phyloP scores from a whole-genome alignment of 2,113 vertebrate genomes.

The Eudyptes chrysolophus region DNA sequence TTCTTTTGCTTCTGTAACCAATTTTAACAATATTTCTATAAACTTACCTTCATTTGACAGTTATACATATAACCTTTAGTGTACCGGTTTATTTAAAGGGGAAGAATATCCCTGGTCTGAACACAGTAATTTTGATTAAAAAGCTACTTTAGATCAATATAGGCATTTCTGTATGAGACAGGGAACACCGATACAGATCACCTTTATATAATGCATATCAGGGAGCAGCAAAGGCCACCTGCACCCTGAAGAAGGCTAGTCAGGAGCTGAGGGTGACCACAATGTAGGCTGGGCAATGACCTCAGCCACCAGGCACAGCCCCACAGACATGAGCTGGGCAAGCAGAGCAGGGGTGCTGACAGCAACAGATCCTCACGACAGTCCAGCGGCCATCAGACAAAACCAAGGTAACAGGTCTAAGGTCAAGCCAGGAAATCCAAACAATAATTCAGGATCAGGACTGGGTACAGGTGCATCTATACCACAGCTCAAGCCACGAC shows the following conservation, averaged over 20 bases:
- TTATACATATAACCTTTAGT: background rate
- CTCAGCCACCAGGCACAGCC: no score
- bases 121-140: background rate
- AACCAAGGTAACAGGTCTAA: background rate
- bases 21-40: background rate
- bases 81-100: background rate
- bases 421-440: background rate
- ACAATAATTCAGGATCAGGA: background rate
- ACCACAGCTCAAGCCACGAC: background rate
- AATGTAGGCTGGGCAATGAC: no score
- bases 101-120: background rate
- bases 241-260: background rate
- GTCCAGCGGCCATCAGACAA: background rate
- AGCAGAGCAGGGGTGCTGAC: no score
- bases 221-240: background rate
- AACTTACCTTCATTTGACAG: background rate
- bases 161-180: background rate
- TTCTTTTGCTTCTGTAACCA: background rate
- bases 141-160: background rate
- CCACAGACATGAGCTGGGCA: background rate
- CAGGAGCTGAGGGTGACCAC: background rate
- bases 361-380: background rate
- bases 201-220: background rate
- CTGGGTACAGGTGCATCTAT: background rate
- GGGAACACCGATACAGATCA: rapidly evolving